Percentiles rank a stretch among this genome's conserved stretches.
phyloP scores from a whole-genome alignment of 2,888 invertebrate genomes.

The Ptilodon capucinus region DNA sequence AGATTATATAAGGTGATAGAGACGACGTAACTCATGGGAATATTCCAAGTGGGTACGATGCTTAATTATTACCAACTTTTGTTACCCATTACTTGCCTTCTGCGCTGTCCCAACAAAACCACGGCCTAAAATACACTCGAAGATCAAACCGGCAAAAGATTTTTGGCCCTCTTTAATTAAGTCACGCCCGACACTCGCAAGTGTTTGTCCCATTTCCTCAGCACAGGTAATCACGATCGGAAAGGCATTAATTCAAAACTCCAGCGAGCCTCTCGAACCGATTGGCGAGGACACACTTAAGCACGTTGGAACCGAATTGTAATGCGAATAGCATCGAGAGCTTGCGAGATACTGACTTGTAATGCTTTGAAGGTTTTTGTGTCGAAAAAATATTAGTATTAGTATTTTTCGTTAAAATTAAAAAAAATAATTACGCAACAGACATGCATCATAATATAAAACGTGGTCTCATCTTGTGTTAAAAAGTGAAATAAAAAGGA shows the following conservation, averaged over 20 bases:
- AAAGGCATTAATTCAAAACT: slow-evolving; percentile 69
- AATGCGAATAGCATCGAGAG: slow-evolving; percentile 19
- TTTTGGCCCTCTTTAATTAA: slow-evolving; percentile 62
- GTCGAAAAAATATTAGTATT: no score
- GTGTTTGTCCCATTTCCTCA: slow-evolving; percentile 48
- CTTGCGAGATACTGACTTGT: background rate
- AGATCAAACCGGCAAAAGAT: slow-evolving; percentile 49
- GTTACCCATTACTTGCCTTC: no score
- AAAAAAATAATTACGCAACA: no score
- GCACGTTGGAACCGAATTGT: slow-evolving; percentile 56
- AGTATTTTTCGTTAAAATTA: no score
- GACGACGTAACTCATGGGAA: background rate
- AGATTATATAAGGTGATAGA: slow-evolving; percentile 3
- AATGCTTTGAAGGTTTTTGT: no score
- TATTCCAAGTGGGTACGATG: no score
- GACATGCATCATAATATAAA: no score
- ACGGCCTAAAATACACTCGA: slow-evolving; percentile 33
- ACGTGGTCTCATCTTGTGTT: no score
- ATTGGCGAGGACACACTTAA: slow-evolving; percentile 58
- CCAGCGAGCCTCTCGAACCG: slow-evolving; percentile 46
- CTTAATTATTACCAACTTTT: no score
- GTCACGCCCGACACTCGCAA: slow-evolving; percentile 60
- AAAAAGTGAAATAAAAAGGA: no score
- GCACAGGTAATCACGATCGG: slow-evolving; percentile 65
- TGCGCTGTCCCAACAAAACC: background rate